Evolutionary conservation across 2,797 vertebrate genomes (phyloP).

Genomic region (Eutrigla gurnardus): DNA sequence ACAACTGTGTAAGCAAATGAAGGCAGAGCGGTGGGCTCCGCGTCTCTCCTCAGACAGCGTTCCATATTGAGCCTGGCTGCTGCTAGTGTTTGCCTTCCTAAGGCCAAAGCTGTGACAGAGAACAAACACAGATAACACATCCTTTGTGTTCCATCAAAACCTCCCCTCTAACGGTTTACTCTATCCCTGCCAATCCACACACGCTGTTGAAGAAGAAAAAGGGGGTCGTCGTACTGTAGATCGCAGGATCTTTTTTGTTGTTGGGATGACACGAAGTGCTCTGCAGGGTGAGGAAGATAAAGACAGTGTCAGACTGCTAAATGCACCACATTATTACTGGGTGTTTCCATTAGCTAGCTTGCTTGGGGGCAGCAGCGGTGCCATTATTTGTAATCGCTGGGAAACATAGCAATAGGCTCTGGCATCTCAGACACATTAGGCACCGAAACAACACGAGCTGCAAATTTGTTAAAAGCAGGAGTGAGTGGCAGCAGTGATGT

Average conservation of each 20-base stretch:
- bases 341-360: conserved; percentile 53
- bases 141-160: conserved; percentile 66
- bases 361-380: conserved; percentile 29
- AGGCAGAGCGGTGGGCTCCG: conserved; percentile 4
- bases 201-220: conserved; percentile 32
- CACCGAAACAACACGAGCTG: conserved; percentile 6
- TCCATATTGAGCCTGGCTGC: conserved; percentile 44
- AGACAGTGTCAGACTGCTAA: conserved; percentile 54
- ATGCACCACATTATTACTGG: conserved; percentile 39
- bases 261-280: conserved; percentile 47
- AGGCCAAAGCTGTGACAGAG: conserved; percentile 61
- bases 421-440: conserved; percentile 14
- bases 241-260: conserved; percentile 46
- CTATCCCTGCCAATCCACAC: conserved; percentile 59
- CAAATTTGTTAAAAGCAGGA: conserved; percentile 9
- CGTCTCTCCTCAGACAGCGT: conserved; percentile 26
- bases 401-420: conserved; percentile 28
- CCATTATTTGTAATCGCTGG: conserved; percentile 38
- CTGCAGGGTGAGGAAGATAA: conserved; percentile 53
- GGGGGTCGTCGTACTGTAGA: conserved; percentile 11
- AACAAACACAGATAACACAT: conserved; percentile 72
- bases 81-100: conserved; percentile 58
- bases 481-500: background rate
- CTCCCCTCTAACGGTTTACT: conserved; percentile 54
- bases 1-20: conserved; percentile 39